Conservation (phyloP, 2,888 invertebrate genomes). For the Chrysolina oricalcia region DNA sequence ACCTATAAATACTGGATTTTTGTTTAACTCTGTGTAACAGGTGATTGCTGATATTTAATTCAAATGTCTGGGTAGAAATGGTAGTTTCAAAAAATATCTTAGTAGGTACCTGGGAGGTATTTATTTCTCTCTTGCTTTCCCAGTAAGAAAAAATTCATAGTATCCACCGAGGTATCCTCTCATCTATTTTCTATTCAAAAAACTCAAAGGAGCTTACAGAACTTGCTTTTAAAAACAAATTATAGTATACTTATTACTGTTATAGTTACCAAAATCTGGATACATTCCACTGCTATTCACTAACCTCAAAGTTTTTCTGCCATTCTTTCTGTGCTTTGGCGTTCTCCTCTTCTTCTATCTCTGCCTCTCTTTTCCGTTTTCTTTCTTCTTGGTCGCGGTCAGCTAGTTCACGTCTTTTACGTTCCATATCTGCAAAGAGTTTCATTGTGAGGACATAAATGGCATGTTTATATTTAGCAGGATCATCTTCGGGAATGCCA, state of each 20-base stretch:
- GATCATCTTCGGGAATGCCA: constrained; percentile 91
- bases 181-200: neutral
- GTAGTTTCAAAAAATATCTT: too few species aligned
- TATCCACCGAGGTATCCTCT: neutral
- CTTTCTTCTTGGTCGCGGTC: constrained; percentile 94
- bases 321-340: constrained; percentile 94
- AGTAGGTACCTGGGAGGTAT: too few species aligned
- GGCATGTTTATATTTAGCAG: constrained; percentile 90
- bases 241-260: neutral
- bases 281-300: constrained; percentile 25
- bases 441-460: constrained; percentile 99
- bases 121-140: too few species aligned
- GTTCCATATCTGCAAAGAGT: constrained; percentile 94
- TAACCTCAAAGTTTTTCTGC: constrained; percentile 98
- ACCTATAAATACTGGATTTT: too few species aligned
- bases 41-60: too few species aligned
- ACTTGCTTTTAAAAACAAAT: too few species aligned
- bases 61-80: too few species aligned
- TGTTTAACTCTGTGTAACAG: too few species aligned
- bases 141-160: neutral
- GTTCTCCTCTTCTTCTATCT: constrained; percentile 94
- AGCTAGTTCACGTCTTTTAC: constrained; percentile 90
- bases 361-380: constrained; percentile 93
- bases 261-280: neutral
- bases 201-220: neutral